Evolutionary conservation across 2,113 vertebrate species (phyloP).

Genomic region (Lamprologus tigripictilis): DNA sequence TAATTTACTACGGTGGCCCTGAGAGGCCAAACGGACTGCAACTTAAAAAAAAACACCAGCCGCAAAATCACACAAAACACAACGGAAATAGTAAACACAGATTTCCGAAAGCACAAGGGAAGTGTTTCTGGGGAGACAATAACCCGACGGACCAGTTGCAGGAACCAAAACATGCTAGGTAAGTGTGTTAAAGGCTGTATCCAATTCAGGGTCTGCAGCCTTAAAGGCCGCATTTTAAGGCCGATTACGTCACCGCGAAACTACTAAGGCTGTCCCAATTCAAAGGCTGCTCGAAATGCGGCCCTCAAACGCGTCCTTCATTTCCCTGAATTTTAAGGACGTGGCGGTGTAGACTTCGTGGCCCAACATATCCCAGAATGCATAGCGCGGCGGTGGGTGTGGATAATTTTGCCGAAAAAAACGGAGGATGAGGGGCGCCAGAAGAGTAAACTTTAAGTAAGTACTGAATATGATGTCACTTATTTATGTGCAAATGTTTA

Average conservation of each 20-base stretch:
- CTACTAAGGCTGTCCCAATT: rapidly evolving
- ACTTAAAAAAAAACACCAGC: not conserved
- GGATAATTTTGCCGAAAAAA: too few species aligned
- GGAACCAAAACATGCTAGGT: not conserved
- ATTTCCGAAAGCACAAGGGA: not conserved
- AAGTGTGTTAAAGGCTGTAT: not conserved
- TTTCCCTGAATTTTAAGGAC: too few species aligned
- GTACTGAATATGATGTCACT: too few species aligned
- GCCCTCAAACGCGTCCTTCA: too few species aligned
- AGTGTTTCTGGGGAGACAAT: not conserved
- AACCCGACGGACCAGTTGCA: not conserved
- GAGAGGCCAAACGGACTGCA: not conserved
- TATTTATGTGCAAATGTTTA: too few species aligned
- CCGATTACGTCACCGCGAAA: rapidly evolving
- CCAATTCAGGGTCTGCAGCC: too few species aligned
- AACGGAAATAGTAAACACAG: not conserved
- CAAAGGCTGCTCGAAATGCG: too few species aligned
- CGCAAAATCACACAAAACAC: not conserved
- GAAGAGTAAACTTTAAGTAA: too few species aligned
- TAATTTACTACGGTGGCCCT: not conserved
- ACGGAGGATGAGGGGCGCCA: rapidly evolving
- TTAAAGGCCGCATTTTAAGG: too few species aligned
- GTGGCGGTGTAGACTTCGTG: too few species aligned
- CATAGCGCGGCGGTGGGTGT: too few species aligned
- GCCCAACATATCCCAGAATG: too few species aligned